Evolutionary conservation across 1,140 invertebrate species (phyloP).

Genomic region (Lepidurus apus): DNA sequence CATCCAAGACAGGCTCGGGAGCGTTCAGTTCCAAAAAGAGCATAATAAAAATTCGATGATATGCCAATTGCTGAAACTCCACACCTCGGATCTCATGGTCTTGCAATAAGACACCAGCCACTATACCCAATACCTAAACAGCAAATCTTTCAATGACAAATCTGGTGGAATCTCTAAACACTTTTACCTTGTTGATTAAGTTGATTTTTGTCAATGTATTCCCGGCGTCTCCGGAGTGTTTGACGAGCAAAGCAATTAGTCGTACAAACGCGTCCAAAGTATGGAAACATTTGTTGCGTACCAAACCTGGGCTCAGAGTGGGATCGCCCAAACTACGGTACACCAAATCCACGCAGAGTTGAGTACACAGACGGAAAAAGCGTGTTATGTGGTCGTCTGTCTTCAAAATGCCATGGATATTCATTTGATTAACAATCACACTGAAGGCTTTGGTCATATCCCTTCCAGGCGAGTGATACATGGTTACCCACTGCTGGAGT

Average conservation of each 20-base stretch:
- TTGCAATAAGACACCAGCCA: constrained; percentile 87
- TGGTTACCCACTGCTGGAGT: constrained; percentile 87
- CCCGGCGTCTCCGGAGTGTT: constrained; percentile 80
- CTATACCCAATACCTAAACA: constrained; percentile 73
- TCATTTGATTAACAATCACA: constrained; percentile 85
- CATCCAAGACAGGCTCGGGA: constrained; percentile 84
- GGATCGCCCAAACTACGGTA: constrained; percentile 65
- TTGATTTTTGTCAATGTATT: constrained; percentile 94
- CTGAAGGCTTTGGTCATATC: constrained; percentile 93
- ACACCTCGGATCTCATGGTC: constrained; percentile 80
- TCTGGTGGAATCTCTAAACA: not conserved
- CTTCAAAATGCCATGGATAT: constrained; percentile 91
- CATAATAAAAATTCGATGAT: constrained; percentile 95
- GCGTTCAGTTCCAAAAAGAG: constrained; percentile 93
- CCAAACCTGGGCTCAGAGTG: constrained; percentile 55
- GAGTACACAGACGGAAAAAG: constrained; percentile 94
- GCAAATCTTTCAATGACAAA: not conserved
- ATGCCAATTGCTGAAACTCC: constrained; percentile 95
- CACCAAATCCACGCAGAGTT: constrained; percentile 93
- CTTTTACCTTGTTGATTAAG: constrained; percentile 80
- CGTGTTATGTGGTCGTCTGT: constrained; percentile 94
- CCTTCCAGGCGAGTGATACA: constrained; percentile 72
- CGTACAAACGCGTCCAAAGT: constrained; percentile 93
- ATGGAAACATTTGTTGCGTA: constrained; percentile 87
- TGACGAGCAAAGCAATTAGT: constrained; percentile 90